A percentile compares a stretch with the other conserved stretches of the same genome.
These are phyloP conservation scores for Invenusta paracnida DNA, from an alignment of 2,888 invertebrate species.

Conservation along the genomic window DNA sequence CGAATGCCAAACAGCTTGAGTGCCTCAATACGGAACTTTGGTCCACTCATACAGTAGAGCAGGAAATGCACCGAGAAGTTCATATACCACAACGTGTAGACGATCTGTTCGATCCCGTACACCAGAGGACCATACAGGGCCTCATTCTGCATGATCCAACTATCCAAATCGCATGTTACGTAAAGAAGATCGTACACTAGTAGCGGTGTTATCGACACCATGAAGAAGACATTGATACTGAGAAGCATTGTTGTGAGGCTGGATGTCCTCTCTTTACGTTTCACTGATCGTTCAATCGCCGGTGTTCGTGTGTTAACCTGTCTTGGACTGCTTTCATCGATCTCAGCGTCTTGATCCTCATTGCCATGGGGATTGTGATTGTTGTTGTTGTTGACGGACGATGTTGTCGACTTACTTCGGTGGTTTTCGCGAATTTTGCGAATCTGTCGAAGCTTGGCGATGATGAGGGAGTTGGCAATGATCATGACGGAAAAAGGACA, in stretches of 20 bases:
- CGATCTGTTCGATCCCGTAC: slow-evolving; percentile 16
- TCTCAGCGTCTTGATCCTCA: slow-evolving; percentile 7
- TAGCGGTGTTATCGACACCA: slow-evolving; percentile 37
- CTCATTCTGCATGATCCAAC: not conserved
- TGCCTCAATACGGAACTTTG: slow-evolving; percentile 40
- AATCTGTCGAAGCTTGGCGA: slow-evolving; percentile 32
- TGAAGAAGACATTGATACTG: slow-evolving; percentile 36
- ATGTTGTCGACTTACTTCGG: not conserved
- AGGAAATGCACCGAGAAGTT: slow-evolving; percentile 41
- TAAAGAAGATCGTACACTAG: slow-evolving; percentile 30
- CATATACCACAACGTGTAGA: slow-evolving; percentile 39
- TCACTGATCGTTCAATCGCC: not conserved
- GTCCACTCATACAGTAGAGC: slow-evolving; percentile 40
- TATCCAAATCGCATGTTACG: not conserved
- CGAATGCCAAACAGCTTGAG: not conserved
- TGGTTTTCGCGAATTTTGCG: slow-evolving; percentile 35
- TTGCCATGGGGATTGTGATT: not conserved
- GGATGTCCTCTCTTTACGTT: slow-evolving; percentile 23
- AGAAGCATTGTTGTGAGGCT: slow-evolving; percentile 40
- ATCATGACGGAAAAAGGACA: slow-evolving; percentile 36
- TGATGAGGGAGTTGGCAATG: slow-evolving; percentile 32
- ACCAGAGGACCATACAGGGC: not conserved
- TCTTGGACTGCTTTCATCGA: not conserved
- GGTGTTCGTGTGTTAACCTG: not conserved
- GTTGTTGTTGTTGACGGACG: not conserved